phyloP scores from a whole-genome alignment of 2,797 vertebrate genomes.

The Pipistrellus nathusii region DNA sequence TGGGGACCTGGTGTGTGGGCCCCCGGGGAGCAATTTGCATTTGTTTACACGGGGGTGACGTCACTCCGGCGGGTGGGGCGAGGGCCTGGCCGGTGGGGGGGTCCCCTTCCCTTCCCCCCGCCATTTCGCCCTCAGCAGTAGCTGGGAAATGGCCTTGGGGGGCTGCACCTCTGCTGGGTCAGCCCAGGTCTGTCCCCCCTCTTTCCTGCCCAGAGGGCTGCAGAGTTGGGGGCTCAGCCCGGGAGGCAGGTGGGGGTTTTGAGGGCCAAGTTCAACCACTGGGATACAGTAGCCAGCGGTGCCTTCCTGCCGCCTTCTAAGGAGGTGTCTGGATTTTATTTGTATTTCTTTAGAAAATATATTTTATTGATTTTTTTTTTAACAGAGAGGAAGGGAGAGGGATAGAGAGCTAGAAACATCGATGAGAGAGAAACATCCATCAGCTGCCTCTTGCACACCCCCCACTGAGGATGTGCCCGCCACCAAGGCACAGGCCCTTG shows the following conservation, averaged over 20 bases:
- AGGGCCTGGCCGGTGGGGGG: not conserved
- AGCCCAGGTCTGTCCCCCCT: not conserved
- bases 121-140: not conserved
- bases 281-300: not conserved
- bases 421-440: no score
- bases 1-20: not conserved
- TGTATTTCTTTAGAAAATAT: no score
- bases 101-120: not conserved
- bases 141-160: not conserved
- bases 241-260: not conserved
- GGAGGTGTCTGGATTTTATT: not conserved
- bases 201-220: not conserved
- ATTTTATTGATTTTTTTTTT: no score
- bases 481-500: no score
- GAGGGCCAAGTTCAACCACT: rapidly evolving
- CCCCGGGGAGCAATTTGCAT: not conserved
- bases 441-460: no score
- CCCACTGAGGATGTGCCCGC: no score
- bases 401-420: no score
- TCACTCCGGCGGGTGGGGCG: not conserved
- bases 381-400: no score
- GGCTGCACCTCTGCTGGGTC: no score
- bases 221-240: not conserved
- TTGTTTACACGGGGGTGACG: not conserved
- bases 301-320: not conserved